Conservation (phyloP, 2,888 invertebrate genomes). For the Amphipoea oculea region DNA sequence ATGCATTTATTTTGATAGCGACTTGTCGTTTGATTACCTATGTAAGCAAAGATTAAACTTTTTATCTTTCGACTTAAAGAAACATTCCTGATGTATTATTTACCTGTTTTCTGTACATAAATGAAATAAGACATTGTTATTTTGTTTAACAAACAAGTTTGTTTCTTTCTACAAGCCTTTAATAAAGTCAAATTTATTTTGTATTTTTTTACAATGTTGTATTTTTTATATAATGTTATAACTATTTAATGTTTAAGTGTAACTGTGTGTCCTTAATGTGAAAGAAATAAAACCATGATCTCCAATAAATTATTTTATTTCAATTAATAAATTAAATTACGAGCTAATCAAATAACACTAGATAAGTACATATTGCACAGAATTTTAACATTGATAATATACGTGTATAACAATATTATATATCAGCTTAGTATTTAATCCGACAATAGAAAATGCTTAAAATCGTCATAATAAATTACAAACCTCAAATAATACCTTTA, state of each 20-base stretch:
- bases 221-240: constrained; percentile 13
- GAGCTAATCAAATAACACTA: constrained; percentile 12
- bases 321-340: constrained; percentile 19
- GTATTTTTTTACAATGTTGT: constrained; percentile 28
- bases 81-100: constrained; percentile 25
- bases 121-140: background rate
- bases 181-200: constrained; percentile 6
- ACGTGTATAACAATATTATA: background rate
- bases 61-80: background rate
- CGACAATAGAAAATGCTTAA: background rate
- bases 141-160: background rate
- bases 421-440: background rate
- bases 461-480: background rate
- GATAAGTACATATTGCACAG: constrained; percentile 64
- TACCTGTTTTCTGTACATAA: constrained; percentile 13
- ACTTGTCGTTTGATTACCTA: background rate
- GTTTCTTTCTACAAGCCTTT: constrained; percentile 4
- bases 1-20: background rate
- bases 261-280: constrained; percentile 21
- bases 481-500: background rate
- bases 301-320: constrained; percentile 54
- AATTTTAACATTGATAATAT: constrained; percentile 23
- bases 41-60: background rate
- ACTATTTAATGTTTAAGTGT: constrained; percentile 5
- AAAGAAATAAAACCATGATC: constrained; percentile 61